Percentiles rank a stretch among this genome's conserved stretches.
Conservation (phyloP, 2,888 invertebrate genomes). For the Harpalus rufipes region DNA sequence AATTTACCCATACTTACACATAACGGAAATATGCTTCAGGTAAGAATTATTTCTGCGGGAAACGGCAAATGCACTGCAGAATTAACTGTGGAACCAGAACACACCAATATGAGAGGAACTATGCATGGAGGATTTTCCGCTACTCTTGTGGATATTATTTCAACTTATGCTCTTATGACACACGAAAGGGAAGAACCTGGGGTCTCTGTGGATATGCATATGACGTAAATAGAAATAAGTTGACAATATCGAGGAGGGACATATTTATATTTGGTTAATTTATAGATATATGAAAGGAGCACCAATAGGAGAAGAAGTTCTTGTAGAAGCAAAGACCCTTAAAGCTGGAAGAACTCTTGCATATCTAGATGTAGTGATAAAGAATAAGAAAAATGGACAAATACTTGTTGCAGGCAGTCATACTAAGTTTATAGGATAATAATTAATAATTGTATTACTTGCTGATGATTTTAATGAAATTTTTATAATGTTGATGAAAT, state of each 20-base stretch:
- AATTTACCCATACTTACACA: too few relatives aligned
- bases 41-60: constrained; percentile 78
- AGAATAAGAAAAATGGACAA: constrained; percentile 57
- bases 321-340: constrained; percentile 86
- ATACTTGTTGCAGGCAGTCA: too few relatives aligned
- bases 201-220: constrained; percentile 92
- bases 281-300: too few relatives aligned
- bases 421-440: constrained; percentile 48
- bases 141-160: constrained; percentile 87
- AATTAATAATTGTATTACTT: background rate
- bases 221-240: too few relatives aligned
- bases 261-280: too few relatives aligned
- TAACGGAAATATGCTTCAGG: constrained; percentile 68
- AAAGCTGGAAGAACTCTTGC: constrained; percentile 81
- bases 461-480: background rate
- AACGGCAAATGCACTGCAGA: constrained; percentile 87
- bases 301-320: constrained; percentile 85
- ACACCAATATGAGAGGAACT: constrained; percentile 86
- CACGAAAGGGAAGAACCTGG: constrained; percentile 83
- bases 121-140: constrained; percentile 93
- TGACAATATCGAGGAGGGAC: too few relatives aligned
- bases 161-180: constrained; percentile 88
- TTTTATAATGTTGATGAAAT: background rate
- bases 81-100: constrained; percentile 86
- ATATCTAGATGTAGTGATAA: constrained; percentile 55